Base-by-base conservation (phyloP, 2,797 vertebrate genomes). In the Pangasius mekongensis region DNA sequence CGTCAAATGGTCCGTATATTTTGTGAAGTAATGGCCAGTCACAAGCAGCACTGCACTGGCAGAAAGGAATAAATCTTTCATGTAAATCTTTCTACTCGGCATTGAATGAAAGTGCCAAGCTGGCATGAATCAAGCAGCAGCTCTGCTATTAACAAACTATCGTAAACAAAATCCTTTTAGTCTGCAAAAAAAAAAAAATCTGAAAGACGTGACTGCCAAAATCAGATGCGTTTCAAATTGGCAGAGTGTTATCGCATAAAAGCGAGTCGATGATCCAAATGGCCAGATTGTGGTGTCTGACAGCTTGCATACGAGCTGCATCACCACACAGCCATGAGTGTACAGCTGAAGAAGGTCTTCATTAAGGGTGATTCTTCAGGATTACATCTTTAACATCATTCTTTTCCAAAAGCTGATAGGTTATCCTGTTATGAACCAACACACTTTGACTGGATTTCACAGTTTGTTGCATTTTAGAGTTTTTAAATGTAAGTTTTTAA, bases 241-340 rank as follows among this genome's bases (percentile, higher is more conserved):
- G 83, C 64, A 66, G 73, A 24, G 62, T 20, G 67, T 69, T n/a
- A 30, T 33, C 24, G 30, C 56, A 76, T 64, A 30, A 86, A 73
- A 86, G 47, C 0, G 6, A n/a, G 30, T 78, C 87, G n/a, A 84
- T 7, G 69, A 91, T 86, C 91, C 88, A 88, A 74, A 16, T 0
- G 33, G 43, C 33, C 90, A 90, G 89, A 89, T 67, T 91, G 92
- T 86, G 80, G 78, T 16, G 92, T 91, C 92, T 90, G 86, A 85
- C 87, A 83, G 86, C 20, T 22, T 64, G 2, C 36, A 43, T n/a
- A 54, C 88, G 60, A 86, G 76, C 47, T 78, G 82, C 71, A 86
- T 80, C 88, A 73, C 74, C 87, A 86, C 82, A 81, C 47, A 67
- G 33, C 33, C n/a, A 54, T 43, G 54, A 66, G 27, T 27, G 22